A percentile compares a stretch with the other conserved stretches of the same genome.
Evolutionary conservation across 1,140 invertebrate species (phyloP).

Genomic region (Amyelois transitella): DNA sequence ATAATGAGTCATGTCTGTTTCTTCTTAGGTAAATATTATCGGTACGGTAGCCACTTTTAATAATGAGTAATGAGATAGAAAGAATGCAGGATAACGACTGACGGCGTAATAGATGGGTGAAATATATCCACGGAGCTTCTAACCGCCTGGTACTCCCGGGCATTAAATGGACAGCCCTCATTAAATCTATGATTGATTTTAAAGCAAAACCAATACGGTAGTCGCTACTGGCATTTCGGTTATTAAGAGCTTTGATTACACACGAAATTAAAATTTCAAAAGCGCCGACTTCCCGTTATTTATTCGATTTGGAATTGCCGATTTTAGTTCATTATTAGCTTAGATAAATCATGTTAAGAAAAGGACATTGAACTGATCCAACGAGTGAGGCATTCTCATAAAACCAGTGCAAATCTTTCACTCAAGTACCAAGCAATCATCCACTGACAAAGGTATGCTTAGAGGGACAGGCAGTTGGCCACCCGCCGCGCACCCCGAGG

Average conservation of each 20-base stretch:
- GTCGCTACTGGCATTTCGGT: constrained; percentile 42
- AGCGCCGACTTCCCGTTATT: background rate
- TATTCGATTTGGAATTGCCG: background rate
- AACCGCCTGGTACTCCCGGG: constrained; percentile 26
- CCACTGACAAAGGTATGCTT: constrained; percentile 45
- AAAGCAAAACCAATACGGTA: constrained; percentile 45
- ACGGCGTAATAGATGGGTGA: constrained; percentile 33
- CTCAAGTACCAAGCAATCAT: constrained; percentile 37
- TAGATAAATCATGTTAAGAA: constrained; percentile 1
- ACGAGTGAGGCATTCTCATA: background rate
- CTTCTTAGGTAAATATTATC: constrained; percentile 22
- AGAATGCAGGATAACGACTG: constrained; percentile 46
- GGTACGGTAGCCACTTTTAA: constrained; percentile 58
- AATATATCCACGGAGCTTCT: constrained; percentile 22
- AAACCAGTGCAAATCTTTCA: constrained; percentile 22
- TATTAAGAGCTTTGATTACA: constrained; percentile 8
- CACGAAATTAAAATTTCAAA: background rate
- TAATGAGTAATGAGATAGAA: constrained; percentile 61
- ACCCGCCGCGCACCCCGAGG: constrained; percentile 46
- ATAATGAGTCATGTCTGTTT: constrained; percentile 21
- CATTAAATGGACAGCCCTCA: constrained; percentile 44
- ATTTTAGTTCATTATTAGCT: background rate
- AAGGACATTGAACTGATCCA: background rate
- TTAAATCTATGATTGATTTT: constrained; percentile 56
- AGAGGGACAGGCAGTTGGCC: constrained; percentile 36